Evolutionary conservation across 2,797 vertebrate genomes (phyloP).

Genomic region (Natrix natrix): DNA sequence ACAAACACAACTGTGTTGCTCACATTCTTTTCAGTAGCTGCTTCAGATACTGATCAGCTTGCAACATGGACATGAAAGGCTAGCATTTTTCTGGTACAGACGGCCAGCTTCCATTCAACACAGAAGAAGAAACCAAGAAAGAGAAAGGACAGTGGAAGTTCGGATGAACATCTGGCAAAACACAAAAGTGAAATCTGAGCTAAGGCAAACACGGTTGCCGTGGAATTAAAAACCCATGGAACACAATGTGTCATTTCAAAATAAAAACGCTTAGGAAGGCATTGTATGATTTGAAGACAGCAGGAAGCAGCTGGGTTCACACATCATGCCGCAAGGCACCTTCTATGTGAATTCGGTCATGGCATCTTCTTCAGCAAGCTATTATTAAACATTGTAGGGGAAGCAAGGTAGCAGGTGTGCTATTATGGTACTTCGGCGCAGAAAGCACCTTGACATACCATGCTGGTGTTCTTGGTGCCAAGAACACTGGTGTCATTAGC

Average conservation of each 20-base stretch:
- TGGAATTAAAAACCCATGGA: neutral
- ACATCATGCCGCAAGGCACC: neutral
- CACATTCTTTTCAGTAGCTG: neutral
- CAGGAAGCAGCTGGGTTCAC: neutral
- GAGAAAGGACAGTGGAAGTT: neutral
- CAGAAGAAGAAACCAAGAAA: neutral
- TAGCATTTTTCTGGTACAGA: neutral
- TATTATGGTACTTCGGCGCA: neutral
- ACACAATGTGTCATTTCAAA: neutral
- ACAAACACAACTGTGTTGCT: neutral
- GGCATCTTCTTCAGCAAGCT: neutral
- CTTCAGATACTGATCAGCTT: neutral
- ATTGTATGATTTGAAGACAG: no score
- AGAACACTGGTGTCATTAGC: neutral
- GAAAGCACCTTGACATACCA: neutral
- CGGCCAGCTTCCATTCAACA: neutral
- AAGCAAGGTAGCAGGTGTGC: neutral
- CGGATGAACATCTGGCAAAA: neutral
- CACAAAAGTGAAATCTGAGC: neutral
- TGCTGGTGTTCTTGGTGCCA: neutral
- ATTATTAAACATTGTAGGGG: neutral
- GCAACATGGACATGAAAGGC: neutral
- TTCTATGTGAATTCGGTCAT: neutral
- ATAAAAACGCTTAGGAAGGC: neutral
- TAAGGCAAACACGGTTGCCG: neutral